phyloP scores from a whole-genome alignment of 1,140 invertebrate genomes.

The Drosophila biarmipes region DNA sequence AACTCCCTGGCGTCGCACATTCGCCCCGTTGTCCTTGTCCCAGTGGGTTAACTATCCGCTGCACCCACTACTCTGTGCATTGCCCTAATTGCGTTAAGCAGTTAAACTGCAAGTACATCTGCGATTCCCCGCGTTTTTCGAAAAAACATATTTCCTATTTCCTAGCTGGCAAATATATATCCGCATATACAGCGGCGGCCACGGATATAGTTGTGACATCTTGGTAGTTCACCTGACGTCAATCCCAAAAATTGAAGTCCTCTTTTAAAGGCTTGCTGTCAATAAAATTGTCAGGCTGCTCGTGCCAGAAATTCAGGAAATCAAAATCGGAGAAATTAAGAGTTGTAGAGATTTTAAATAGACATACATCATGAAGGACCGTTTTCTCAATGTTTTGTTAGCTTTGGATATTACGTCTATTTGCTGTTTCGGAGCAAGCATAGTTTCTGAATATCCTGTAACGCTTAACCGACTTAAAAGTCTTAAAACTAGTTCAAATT shows the following conservation, averaged over 20 bases:
- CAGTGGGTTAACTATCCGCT: neutral
- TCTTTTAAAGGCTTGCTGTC: neutral
- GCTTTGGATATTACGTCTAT: no score
- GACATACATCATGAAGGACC: no score
- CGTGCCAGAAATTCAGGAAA: neutral
- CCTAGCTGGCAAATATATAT: neutral
- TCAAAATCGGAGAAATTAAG: neutral
- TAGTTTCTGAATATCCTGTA: no score
- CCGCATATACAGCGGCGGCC: neutral
- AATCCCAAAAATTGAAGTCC: neutral
- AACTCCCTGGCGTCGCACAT: conserved; percentile 26
- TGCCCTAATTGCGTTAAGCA: conserved; percentile 21
- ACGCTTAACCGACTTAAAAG: no score
- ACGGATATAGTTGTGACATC: neutral
- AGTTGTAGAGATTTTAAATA: no score
- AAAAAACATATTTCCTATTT: neutral
- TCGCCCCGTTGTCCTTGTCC: conserved; percentile 31
- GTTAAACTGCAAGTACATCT: conserved; percentile 11
- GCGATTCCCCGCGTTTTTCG: neutral
- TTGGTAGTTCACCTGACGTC: neutral
- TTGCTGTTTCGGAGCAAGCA: no score
- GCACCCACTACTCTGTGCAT: conserved; percentile 7
- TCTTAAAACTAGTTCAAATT: no score
- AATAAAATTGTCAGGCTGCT: neutral
- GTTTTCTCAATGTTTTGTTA: no score